A percentile compares a stretch with the other conserved stretches of the same genome.
Conservation (phyloP, 2,113 vertebrate species). For the Formicarius rufipectus region DNA sequence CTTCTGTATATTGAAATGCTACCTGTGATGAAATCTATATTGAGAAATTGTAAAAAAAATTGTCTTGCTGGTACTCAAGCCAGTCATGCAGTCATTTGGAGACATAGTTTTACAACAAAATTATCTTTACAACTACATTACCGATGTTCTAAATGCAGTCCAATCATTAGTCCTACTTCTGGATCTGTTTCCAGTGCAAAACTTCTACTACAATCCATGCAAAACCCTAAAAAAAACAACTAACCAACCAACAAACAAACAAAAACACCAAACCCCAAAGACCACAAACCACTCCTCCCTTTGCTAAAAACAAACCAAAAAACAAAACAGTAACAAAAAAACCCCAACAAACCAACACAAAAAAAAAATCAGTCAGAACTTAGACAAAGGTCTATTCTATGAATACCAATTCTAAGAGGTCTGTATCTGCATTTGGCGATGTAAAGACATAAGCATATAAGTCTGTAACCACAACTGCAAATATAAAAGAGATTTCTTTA, state of each 20-base stretch:
- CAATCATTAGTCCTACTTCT: not conserved
- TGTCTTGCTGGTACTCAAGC: not conserved
- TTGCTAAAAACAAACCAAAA: not conserved
- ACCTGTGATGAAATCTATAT: not conserved
- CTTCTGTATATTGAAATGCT: not conserved
- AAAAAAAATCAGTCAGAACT: not conserved
- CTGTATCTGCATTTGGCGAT: not conserved
- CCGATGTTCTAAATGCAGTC: not conserved
- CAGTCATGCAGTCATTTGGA: not conserved
- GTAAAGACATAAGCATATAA: not conserved
- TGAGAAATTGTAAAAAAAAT: not conserved
- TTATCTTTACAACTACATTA: not conserved
- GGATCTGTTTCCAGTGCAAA: not conserved
- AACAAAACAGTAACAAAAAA: not conserved
- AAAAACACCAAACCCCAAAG: too few species aligned
- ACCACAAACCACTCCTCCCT: too few species aligned
- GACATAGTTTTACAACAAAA: not conserved
- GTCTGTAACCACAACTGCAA: not conserved
- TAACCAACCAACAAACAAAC: too few species aligned
- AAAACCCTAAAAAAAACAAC: not conserved
- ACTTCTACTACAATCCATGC: not conserved
- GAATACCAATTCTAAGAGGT: not conserved
- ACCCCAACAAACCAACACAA: not conserved
- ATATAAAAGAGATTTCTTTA: not conserved
- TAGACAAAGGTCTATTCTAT: not conserved